Evolutionary conservation across 2,113 vertebrate species (phyloP), one percentile per base, ranked within the genome.

Genomic region (Athene cunicularia): DNA sequence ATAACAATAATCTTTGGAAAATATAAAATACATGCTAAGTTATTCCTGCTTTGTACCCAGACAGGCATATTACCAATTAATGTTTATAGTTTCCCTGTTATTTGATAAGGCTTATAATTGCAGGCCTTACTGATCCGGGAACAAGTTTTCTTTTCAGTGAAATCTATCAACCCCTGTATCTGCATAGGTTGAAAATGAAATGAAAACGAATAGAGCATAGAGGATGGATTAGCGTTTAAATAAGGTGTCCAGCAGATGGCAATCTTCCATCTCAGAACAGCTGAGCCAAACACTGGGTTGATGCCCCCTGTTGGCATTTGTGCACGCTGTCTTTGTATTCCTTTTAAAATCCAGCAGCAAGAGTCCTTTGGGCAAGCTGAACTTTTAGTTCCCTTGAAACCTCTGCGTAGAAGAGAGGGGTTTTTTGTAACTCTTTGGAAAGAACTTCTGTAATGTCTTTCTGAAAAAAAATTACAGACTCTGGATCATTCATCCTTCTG

Each of bases 211-310:
- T 13, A 3, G 4, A 88, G 56, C 32, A 26, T 4, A 80, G 39
- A 17, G 2, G 27, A 33, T 45, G 53, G 85, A 50, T 58, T 55
- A 23, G 58, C 20, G 12, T 59, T 55, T 80, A 47, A 85, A 24
- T 55, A 41, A 59, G 9, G 26, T 63, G 64, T 33, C 96, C 97
- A 94, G 91, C 94, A 95, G 96, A 86, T 81, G 89, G 56, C 35
- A 28, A 43, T 80, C 62, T 72, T 88, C 39, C 39, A 52, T 94
- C 74, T 94, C 73, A 24, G 43, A 95, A 91, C 50, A 67, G 43
- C 71, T 59, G 26, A 92, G 66, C 49, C 56, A 39, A 53, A 20
- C 12, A 6, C 12, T 18, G 5, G 26, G 13, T 66, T 43, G 39
- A 67, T n/a, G 30, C 37, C 41, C 77, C 18, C 32, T 53, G 5